Evolutionary conservation across 2,888 invertebrate species (phyloP), one percentile per base, ranked within the genome.

Genomic region (Nasonia oneida): DNA sequence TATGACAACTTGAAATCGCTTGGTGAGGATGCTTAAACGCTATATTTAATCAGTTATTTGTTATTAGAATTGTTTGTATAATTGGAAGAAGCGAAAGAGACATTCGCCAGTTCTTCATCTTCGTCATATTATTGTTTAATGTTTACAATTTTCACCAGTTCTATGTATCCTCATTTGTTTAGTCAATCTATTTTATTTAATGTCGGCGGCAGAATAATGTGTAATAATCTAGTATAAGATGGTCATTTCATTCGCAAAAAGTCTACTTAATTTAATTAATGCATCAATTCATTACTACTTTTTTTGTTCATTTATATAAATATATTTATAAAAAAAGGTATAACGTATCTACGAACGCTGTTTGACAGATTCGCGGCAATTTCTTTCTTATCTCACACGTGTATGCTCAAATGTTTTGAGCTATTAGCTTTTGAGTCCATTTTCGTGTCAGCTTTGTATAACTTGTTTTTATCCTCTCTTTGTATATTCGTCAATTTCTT

Each of bases 11-110:
- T 83, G 67, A 85, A 82, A 78, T 82, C 82, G 82, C 79, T 57
- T 79, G 75, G 53, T 74, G 79, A 79, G 79, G 67, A 64, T 85
- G 39, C 67, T 85, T 82, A 71, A 76, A 81, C 37, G 61, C 81
- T 77, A 47, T 15, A 85, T 75, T 61, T 70, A 77, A 85, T 81
- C 47, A 57, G 12, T 33, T 67, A 73, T 73, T 78, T 84, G 75
- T 80, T 50, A 80, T 70, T 75, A 42, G 42, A 71, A 71, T 74
- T n/a, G 39, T 78, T 77, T 81, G 47, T 85, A 85, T 83, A 83
- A 83, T 83, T 83, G 83, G 78, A 83, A 83, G 75, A 84, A 84
- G 74, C 75, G n/a, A 84, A 70, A 75, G 64, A 75, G 74, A 84
- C 74, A 73, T 39, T 70, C 75, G 42, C 77, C 18, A 75, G 29